These are phyloP conservation scores for Carassius auratus DNA, from an alignment of 2,113 vertebrate genomes.

Conservation along the genomic window DNA sequence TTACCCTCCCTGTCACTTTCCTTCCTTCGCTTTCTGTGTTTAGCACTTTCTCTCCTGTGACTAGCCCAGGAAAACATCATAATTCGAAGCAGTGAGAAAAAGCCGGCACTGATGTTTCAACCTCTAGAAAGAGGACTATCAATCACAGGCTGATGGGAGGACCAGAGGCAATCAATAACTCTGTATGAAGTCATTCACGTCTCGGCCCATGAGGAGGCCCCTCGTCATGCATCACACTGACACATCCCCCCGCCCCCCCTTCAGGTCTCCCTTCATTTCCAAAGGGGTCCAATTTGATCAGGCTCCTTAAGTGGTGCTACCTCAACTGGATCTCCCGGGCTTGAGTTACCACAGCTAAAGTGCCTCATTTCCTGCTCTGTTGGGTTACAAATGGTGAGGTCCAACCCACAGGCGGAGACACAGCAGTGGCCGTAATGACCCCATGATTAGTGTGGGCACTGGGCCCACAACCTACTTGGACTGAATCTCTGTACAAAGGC, in stretches of 20 bases:
- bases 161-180: conserved; percentile 50
- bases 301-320: conserved; percentile 57
- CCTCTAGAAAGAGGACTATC: conserved; percentile 47
- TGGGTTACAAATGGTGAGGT: conserved; percentile 80
- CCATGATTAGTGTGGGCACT: conserved; percentile 70
- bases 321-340: conserved; percentile 64
- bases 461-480: conserved; percentile 61
- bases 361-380: conserved; percentile 76
- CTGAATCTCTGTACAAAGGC: not conserved
- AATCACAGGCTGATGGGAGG: conserved; percentile 47
- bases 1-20: not conserved
- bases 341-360: conserved; percentile 56
- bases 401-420: conserved; percentile 63
- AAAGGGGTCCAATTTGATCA: conserved; percentile 54
- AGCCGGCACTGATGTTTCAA: conserved; percentile 41
- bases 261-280: conserved; percentile 22
- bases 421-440: conserved; percentile 70
- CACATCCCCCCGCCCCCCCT: conserved; percentile 3
- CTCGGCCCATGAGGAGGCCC: conserved; percentile 57
- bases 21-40: not conserved
- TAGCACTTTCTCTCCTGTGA: conserved; percentile 12
- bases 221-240: conserved; percentile 41
- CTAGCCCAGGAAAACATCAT: conserved; percentile 6
- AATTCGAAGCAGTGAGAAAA: conserved; percentile 30
- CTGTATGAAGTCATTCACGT: conserved; percentile 58